Evolutionary conservation across 2,797 vertebrate species (phyloP), one percentile per base, ranked within the genome.

Genomic region (Anableps anableps): DNA sequence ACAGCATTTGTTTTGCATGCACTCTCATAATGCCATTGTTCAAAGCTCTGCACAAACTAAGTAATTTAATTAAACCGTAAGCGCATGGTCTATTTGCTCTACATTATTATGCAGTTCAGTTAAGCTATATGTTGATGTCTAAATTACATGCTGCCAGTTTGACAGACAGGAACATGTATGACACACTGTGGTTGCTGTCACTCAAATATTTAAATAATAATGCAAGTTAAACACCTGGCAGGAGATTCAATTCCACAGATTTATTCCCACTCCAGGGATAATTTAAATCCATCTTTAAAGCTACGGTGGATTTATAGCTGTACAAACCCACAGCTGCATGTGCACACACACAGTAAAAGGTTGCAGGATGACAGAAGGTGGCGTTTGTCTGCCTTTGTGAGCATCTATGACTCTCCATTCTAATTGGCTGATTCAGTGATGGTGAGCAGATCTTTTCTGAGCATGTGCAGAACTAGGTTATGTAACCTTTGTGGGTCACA

Each of bases 401-500:
- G 83, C 83, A 41, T 77, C 76, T 83, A 53, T 3, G 1, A 82
- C 81, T 73, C 77, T 86, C 58, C 36, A 0, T 76, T 84, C 45
- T 86, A 86, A 92, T 90, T 92, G 92, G 88, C 1, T 64, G 80
- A 72, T 76, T 85, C 85, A 77, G 74, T 73, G 89, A 91, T 81
- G 83, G 79, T 72, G 86, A 87, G 81, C 74, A 79, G 70, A 74
- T 62, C 80, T 88, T 76, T 60, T 92, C 88, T 87, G 91, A 91
- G 92, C 92, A 90, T 90, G 90, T 88, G 93, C 91, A 92, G 89
- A 92, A 85, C 70, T 36, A 85, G 50, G 81, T 95, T 94, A 95
- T 86, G 87, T 94, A 95, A 94, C 75, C 68, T 91, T 84, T 89
- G 86, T 92, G 89, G 89, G 91, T 93, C 90, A 87, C 75, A 83